Percentiles rank a stretch among this genome's conserved stretches.
These are phyloP conservation scores for Dryoscopus gambensis DNA, from an alignment of 2,113 vertebrate species.

Conservation along the genomic window DNA sequence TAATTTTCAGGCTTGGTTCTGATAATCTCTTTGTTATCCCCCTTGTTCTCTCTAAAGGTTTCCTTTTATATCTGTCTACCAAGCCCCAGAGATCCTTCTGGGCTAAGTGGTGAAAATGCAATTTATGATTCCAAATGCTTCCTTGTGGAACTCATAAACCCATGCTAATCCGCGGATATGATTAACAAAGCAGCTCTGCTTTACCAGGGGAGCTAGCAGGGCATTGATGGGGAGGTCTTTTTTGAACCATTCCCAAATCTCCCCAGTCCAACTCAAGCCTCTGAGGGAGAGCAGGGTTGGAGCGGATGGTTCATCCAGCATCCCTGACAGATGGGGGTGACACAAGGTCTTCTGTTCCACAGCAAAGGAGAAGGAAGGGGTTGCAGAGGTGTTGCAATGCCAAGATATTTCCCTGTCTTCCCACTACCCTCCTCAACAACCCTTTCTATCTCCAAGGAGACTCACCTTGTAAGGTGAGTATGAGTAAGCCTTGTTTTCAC, in stretches of 20 bases:
- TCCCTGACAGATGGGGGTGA: not conserved
- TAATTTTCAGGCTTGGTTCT: constrained; percentile 3
- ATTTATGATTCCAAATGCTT: not conserved
- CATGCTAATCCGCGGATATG: not conserved
- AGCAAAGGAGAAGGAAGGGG: not conserved
- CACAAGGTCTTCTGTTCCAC: not conserved
- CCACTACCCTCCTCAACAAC: not conserved
- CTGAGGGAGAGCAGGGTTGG: not conserved
- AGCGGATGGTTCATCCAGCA: not conserved
- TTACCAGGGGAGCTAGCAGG: not conserved
- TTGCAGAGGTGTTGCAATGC: not conserved
- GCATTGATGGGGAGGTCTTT: not conserved
- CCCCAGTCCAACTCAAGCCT: not conserved
- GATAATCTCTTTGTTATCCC: constrained; percentile 22
- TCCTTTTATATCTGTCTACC: not conserved
- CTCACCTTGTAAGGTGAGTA: too few species aligned
- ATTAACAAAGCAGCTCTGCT: constrained; percentile 11
- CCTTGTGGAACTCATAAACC: not conserved
- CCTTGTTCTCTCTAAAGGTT: constrained; percentile 14
- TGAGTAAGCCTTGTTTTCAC: not conserved
- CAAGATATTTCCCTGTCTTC: not conserved
- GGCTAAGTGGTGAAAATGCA: not conserved
- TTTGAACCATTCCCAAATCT: not conserved
- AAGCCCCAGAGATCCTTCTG: not conserved
- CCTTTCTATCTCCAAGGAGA: not conserved